phyloP scores from a whole-genome alignment of 2,113 vertebrate species.

The Gnathonemus longibarbis region DNA sequence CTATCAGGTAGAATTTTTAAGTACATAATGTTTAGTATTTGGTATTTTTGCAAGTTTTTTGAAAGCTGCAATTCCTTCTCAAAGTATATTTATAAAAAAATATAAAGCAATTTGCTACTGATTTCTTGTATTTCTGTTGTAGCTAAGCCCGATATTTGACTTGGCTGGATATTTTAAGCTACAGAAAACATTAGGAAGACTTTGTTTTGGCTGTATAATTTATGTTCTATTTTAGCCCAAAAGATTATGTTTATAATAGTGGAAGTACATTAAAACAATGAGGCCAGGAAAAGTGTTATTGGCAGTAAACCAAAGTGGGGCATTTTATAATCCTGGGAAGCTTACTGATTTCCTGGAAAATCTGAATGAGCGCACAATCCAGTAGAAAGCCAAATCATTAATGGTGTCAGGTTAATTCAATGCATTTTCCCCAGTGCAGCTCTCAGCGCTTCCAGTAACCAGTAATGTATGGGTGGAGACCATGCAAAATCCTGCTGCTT shows the following conservation, averaged over 20 bases:
- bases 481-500: neutral
- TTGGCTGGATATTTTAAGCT: neutral
- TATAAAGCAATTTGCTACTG: neutral
- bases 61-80: neutral
- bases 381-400: neutral
- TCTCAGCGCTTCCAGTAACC: neutral
- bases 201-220: neutral
- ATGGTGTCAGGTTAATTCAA: neutral
- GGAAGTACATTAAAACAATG: neutral
- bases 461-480: neutral
- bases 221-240: neutral
- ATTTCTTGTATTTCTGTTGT: neutral
- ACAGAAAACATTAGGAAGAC: neutral
- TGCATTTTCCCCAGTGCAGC: neutral
- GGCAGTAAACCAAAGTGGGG: conserved; percentile 17
- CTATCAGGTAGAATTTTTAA: neutral
- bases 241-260: neutral
- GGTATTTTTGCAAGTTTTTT: neutral
- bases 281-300: neutral
- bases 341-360: conserved; percentile 8
- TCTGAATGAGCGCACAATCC: conserved; percentile 10
- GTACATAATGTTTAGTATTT: neutral
- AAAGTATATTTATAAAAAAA: neutral
- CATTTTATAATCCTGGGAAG: conserved; percentile 20
- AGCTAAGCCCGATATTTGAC: neutral